phyloP scores from a whole-genome alignment of 2,888 invertebrate genomes.

The Trissonchulus sp. region DNA sequence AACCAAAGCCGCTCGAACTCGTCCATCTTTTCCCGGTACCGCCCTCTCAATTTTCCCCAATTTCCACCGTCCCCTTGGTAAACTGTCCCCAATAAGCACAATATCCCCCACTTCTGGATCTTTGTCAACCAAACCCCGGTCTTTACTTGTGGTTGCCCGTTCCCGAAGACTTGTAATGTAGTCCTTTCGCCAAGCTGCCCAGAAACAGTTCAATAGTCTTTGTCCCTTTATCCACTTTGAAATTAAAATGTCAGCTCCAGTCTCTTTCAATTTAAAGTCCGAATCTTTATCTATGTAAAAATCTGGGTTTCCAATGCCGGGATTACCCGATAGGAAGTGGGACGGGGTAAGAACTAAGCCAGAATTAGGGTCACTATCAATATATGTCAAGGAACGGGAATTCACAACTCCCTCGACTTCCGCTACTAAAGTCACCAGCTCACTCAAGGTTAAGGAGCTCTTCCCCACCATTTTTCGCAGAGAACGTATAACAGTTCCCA shows the following conservation, averaged over 20 bases:
- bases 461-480: neutral
- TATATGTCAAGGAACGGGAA: neutral
- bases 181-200: neutral
- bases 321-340: conserved; percentile 12
- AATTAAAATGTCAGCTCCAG: neutral
- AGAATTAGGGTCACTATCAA: neutral
- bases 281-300: neutral
- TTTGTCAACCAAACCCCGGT: neutral
- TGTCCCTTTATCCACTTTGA: neutral
- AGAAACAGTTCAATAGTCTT: conserved; percentile 11
- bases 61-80: conserved; percentile 9
- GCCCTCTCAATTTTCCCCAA: too few relatives aligned
- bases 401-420: neutral
- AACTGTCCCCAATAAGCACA: conserved; percentile 1
- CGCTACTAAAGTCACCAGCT: neutral
- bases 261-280: neutral
- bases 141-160: neutral
- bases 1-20: too few relatives aligned
- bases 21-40: too few relatives aligned
- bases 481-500: conserved; percentile 10
- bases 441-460: neutral
- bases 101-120: neutral
- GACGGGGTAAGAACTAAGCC: neutral
- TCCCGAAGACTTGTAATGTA: conserved; percentile 1
- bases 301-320: neutral